Evolutionary conservation across 2,888 invertebrate genomes (phyloP).

Genomic region (Drosophila parthenogenetica): DNA sequence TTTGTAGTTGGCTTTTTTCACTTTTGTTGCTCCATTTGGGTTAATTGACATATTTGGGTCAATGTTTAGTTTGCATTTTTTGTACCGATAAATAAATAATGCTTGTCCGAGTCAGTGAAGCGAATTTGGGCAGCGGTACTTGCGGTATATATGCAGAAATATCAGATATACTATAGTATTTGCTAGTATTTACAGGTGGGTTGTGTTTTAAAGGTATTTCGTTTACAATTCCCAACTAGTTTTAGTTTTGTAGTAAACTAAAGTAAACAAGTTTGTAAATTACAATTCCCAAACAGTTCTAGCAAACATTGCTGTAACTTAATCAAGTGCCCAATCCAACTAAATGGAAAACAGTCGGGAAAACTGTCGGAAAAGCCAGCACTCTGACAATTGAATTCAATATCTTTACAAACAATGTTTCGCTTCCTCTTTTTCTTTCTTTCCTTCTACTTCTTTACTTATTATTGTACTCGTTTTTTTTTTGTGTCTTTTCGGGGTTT

Average conservation of each 20-base stretch:
- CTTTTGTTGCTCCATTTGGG: conserved; percentile 59
- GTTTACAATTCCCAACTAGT: not conserved
- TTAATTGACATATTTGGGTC: conserved; percentile 75
- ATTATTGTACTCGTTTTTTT: not conserved
- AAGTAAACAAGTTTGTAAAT: not conserved
- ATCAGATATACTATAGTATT: not conserved
- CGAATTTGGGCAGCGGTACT: conserved; percentile 24
- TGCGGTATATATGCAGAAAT: conserved; percentile 10
- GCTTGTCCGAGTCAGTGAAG: conserved; percentile 21
- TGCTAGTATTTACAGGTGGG: not conserved
- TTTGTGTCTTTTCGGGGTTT: conserved; percentile 32
- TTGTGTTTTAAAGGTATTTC: not conserved
- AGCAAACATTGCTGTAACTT: not conserved
- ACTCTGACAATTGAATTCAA: conserved; percentile 42
- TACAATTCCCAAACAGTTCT: not conserved
- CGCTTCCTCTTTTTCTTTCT: conserved; percentile 3
- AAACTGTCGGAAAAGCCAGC: conserved; percentile 19
- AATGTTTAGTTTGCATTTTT: conserved; percentile 73
- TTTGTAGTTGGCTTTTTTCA: conserved; percentile 6
- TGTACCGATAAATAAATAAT: conserved; percentile 41
- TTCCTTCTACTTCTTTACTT: not conserved
- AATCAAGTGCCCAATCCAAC: not conserved
- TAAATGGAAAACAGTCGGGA: conserved; percentile 5
- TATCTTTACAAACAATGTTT: conserved; percentile 28
- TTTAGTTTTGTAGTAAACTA: not conserved